phyloP scores from a whole-genome alignment of 2,888 invertebrate genomes.

The Acleris holmiana region DNA sequence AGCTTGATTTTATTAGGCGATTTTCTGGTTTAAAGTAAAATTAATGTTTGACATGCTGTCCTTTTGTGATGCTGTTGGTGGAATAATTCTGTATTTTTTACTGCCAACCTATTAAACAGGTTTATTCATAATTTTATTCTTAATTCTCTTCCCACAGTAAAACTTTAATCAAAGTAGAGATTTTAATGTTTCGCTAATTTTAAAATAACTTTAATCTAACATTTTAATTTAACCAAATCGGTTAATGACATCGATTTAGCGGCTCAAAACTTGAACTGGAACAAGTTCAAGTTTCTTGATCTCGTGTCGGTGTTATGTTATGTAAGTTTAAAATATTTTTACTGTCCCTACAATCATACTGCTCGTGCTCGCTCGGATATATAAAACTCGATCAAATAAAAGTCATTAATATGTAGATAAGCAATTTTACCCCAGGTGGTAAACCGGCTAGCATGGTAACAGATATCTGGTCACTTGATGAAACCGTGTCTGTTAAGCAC shows the following conservation, averaged over 20 bases:
- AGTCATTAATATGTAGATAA: conserved; percentile 75
- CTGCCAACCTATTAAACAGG: too few species aligned
- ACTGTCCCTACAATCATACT: conserved; percentile 46
- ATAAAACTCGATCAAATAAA: conserved; percentile 62
- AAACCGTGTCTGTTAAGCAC: conserved; percentile 7
- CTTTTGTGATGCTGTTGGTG: too few species aligned
- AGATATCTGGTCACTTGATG: conserved; percentile 73
- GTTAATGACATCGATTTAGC: conserved; percentile 31
- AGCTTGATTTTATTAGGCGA: too few species aligned
- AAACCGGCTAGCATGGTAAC: conserved; percentile 78
- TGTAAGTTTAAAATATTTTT: conserved; percentile 32
- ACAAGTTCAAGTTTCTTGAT: conserved; percentile 23
- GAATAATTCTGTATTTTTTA: too few species aligned
- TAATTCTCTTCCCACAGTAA: conserved; percentile 11
- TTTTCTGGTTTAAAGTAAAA: too few species aligned
- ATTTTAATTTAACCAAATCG: conserved; percentile 19
- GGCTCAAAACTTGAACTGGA: conserved; percentile 23
- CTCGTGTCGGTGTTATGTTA: conserved; percentile 15
- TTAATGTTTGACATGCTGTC: too few species aligned
- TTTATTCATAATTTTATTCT: neutral
- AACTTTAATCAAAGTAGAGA: conserved; percentile 4
- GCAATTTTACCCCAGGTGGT: conserved; percentile 75
- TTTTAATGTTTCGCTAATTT: conserved; percentile 6
- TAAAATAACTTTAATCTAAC: conserved; percentile 17
- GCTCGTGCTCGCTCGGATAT: conserved; percentile 52